These are phyloP conservation scores for Acromyrmex heyeri DNA, from an alignment of 1,140 invertebrate genomes.

Conservation along the genomic window DNA sequence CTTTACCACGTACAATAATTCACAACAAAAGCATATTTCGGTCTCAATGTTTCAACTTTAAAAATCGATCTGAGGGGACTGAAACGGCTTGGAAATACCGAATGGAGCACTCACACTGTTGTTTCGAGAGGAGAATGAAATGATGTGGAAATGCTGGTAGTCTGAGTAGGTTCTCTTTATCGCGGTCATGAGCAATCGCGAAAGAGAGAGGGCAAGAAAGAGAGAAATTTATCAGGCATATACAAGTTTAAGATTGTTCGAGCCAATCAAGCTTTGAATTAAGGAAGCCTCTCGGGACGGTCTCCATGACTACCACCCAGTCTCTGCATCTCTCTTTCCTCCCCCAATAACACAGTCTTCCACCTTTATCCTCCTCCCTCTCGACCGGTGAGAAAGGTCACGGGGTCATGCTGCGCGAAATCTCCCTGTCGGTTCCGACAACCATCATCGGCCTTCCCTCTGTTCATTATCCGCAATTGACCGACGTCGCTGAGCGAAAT, in stretches of 20 bases:
- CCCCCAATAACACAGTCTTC: slow-evolving; percentile 59
- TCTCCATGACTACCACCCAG: slow-evolving; percentile 71
- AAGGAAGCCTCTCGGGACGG: slow-evolving; percentile 68
- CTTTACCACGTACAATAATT: neutral
- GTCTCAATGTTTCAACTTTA: neutral
- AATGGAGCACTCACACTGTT: neutral
- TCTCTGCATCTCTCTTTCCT: slow-evolving; percentile 62
- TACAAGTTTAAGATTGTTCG: slow-evolving; percentile 70
- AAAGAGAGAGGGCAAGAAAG: slow-evolving; percentile 40
- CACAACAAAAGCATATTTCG: neutral
- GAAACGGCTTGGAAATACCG: slow-evolving; percentile 14
- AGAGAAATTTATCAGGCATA: slow-evolving; percentile 48
- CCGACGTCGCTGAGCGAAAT: neutral
- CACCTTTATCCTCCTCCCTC: neutral
- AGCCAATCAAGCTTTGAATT: slow-evolving; percentile 71
- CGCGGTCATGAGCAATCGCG: slow-evolving; percentile 29
- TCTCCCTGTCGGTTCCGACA: slow-evolving; percentile 17
- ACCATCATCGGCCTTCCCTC: neutral
- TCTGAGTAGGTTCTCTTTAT: neutral
- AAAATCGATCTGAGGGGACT: neutral
- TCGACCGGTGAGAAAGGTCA: slow-evolving; percentile 58
- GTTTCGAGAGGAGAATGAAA: neutral
- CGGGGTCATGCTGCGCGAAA: slow-evolving; percentile 35
- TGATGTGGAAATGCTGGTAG: neutral
- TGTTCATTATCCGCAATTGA: slow-evolving; percentile 9